A percentile compares a stretch with the other conserved stretches of the same genome.
phyloP scores from a whole-genome alignment of 2,888 invertebrate species.

The Entomobrya proxima region DNA sequence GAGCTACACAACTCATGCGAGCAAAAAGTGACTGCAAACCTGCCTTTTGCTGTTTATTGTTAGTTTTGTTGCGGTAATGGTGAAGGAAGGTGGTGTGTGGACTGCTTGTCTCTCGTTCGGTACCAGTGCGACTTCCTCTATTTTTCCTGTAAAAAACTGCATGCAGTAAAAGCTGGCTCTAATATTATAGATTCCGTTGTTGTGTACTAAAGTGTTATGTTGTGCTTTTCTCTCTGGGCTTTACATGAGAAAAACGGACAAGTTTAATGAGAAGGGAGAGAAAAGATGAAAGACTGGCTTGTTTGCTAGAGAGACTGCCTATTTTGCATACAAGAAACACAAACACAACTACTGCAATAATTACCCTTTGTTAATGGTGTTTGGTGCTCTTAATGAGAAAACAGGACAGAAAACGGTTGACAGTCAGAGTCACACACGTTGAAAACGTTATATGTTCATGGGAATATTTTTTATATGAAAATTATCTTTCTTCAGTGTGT shows the following conservation, averaged over 20 bases:
- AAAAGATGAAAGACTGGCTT: not conserved
- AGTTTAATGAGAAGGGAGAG: not conserved
- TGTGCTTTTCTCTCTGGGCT: not conserved
- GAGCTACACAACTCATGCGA: too few species aligned
- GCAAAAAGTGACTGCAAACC: slow-evolving; percentile 17
- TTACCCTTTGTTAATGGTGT: slow-evolving; percentile 14
- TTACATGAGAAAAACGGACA: not conserved
- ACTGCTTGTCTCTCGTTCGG: too few species aligned
- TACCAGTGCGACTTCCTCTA: too few species aligned
- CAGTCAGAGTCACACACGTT: not conserved
- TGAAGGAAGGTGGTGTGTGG: slow-evolving; percentile 30
- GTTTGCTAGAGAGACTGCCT: not conserved
- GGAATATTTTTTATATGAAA: slow-evolving; percentile 3
- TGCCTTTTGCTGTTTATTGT: slow-evolving; percentile 2
- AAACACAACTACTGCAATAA: not conserved
- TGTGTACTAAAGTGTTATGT: too few species aligned
- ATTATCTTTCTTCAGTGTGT: not conserved
- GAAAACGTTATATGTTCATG: slow-evolving; percentile 13
- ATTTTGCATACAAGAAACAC: not conserved
- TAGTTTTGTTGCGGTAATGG: slow-evolving; percentile 34
- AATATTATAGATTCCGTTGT: too few species aligned
- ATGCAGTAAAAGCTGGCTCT: too few species aligned
- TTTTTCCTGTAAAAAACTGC: too few species aligned
- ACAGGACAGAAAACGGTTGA: not conserved
- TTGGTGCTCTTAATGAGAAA: slow-evolving; percentile 14